A percentile compares a stretch with the other conserved stretches of the same genome.
Conservation (phyloP, 1,140 invertebrate genomes). For the Ceratina japonica region DNA sequence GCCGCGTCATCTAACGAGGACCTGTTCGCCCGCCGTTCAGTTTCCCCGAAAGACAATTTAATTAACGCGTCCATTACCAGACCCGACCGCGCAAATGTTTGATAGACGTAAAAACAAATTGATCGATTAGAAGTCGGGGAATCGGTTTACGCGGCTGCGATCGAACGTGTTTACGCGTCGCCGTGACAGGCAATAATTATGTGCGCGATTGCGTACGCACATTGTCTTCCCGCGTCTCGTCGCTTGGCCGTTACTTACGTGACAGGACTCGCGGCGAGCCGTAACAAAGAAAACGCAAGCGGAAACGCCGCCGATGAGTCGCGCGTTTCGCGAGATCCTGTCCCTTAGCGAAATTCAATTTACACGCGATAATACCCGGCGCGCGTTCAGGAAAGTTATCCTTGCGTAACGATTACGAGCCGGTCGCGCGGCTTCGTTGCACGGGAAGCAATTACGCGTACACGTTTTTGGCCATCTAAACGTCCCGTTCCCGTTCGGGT, state of each 20-base stretch:
- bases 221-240: constrained; percentile 38
- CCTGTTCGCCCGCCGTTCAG: no score
- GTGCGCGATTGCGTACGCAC: constrained; percentile 28
- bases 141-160: not conserved
- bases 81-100: no score
- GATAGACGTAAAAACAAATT: no score
- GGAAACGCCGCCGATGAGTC: constrained; percentile 15
- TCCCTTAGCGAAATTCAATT: not conserved
- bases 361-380: no score
- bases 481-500: not conserved
- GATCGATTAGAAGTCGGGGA: not conserved
- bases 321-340: not conserved
- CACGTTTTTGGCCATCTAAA: not conserved
- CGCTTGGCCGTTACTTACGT: constrained; percentile 31
- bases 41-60: no score
- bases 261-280: constrained; percentile 35
- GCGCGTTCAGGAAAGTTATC: not conserved
- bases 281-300: constrained; percentile 34
- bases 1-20: no score
- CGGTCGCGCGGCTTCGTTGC: no score
- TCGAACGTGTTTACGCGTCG: constrained; percentile 15
- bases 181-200: constrained; percentile 24
- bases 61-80: no score
- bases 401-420: not conserved
- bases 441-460: no score